Evolutionary conservation across 2,888 invertebrate genomes (phyloP), one percentile per base, ranked within the genome.

Genomic region (Plebejus melissa): DNA sequence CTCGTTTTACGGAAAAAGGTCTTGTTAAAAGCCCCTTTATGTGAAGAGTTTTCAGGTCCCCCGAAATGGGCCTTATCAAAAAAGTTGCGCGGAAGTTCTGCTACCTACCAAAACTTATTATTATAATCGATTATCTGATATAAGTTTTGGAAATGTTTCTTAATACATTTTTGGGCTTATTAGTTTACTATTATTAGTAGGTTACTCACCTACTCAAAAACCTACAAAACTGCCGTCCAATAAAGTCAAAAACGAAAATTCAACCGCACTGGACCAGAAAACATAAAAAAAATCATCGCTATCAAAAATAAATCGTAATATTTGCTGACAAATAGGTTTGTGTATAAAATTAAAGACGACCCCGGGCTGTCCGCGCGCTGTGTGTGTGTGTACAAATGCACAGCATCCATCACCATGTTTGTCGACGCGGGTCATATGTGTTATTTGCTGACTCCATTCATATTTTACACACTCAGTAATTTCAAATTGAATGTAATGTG

Each of bases 11-110:
- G 86, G 89, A 75, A 90, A 90, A 90, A 89, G 88, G 89, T 86
- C 86, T 88, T 88, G 88, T 90, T 91, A 91, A 91, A 88, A 88
- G 89, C 87, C 87, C 87, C 85, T 89, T 91, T 91, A 91, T 91
- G 91, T 89, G 87, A 86, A 83, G 89, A 91, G 90, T 90, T 91
- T 90, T 86, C 83, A 85, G 88, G 90, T 90, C 88, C 81, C 80
- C 79, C 79, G 80, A 80, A 80, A 82, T 82, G 88, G 87, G 86
- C 86, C 84, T 82, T 82, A 79, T 83, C 76, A 83, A 88, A 86
- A 71, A 71, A 50, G 71, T 41, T 71, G 4, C 46, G 65, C 32
- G 32, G 16, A 65, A 65, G 36, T 32, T 60, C 11, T 11, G 60
- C 28, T 60, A 3, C 60, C 60, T 60, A 60, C 11, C 9, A 7